phyloP scores from a whole-genome alignment of 2,113 vertebrate species.

The Pygoscelis antarcticus region DNA sequence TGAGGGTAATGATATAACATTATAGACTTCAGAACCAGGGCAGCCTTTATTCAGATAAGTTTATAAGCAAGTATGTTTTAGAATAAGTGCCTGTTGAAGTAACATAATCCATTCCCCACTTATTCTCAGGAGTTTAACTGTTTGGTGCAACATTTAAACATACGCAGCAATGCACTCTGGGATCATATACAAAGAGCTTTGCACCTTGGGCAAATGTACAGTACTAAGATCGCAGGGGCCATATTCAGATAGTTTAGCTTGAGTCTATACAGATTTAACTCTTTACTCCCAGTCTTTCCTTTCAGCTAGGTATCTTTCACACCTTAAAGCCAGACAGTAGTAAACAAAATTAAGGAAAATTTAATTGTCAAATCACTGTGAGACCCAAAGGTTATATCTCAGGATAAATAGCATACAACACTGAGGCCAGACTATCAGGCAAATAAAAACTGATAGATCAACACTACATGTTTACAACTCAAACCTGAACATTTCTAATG shows the following conservation, averaged over 20 bases:
- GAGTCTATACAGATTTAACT: neutral
- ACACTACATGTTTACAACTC: neutral
- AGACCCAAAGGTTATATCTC: neutral
- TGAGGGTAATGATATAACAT: slow-evolving; percentile 56
- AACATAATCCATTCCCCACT: neutral
- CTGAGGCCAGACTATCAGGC: neutral
- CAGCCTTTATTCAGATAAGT: slow-evolving; percentile 41
- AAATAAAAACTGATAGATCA: neutral
- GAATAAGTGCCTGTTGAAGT: slow-evolving; percentile 14
- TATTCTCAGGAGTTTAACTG: neutral
- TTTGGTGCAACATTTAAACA: neutral
- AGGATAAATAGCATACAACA: neutral
- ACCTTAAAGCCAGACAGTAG: neutral
- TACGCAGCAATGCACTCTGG: neutral
- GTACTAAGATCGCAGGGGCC: neutral
- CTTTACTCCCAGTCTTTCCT: neutral
- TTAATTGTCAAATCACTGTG: neutral
- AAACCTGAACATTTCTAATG: neutral
- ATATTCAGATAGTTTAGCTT: too few species aligned
- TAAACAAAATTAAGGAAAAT: neutral
- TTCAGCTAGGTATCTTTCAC: neutral
- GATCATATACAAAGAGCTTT: neutral
- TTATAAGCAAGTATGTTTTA: slow-evolving; percentile 37
- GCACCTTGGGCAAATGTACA: neutral
- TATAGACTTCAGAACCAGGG: slow-evolving; percentile 41